These are phyloP conservation scores for Sciurus carolinensis DNA, from an alignment of 2,797 vertebrate species.

Conservation along the genomic window DNA sequence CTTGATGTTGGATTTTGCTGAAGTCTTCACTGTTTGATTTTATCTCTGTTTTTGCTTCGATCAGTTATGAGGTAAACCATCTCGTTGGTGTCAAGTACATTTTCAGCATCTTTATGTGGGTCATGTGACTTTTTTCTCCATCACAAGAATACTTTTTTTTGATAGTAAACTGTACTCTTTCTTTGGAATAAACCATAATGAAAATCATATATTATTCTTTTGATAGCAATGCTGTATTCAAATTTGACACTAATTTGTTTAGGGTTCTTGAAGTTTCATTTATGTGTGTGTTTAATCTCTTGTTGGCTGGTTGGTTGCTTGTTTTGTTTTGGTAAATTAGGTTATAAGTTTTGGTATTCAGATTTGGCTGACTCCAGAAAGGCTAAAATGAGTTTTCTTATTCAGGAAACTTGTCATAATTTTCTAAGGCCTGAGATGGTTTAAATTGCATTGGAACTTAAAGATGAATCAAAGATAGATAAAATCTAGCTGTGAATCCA, in stretches of 20 bases:
- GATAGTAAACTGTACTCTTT: not conserved
- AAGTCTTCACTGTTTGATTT: constrained; percentile 36
- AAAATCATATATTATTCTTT: not conserved
- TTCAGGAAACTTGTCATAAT: not conserved
- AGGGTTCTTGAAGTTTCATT: not conserved
- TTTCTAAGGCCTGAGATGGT: not conserved
- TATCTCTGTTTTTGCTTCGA: constrained; percentile 28
- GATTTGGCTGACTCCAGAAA: constrained; percentile 22
- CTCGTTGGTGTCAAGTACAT: not conserved
- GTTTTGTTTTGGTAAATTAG: not conserved
- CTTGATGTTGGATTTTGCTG: constrained; percentile 25
- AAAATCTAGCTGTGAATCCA: constrained; percentile 37
- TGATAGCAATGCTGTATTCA: not conserved
- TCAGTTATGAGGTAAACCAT: not conserved
- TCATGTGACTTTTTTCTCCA: not conserved
- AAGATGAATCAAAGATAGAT: not conserved
- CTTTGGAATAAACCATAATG: not conserved
- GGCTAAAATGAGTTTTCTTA: not conserved
- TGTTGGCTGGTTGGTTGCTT: not conserved
- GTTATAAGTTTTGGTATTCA: constrained; percentile 6
- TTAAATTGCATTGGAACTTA: not conserved
- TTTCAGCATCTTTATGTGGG: not conserved
- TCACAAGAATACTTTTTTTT: not conserved
- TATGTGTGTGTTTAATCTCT: not conserved
- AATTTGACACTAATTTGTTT: constrained; percentile 12